phyloP scores from a whole-genome alignment of 2,797 vertebrate genomes.

The Distichodus sexfasciatus region DNA sequence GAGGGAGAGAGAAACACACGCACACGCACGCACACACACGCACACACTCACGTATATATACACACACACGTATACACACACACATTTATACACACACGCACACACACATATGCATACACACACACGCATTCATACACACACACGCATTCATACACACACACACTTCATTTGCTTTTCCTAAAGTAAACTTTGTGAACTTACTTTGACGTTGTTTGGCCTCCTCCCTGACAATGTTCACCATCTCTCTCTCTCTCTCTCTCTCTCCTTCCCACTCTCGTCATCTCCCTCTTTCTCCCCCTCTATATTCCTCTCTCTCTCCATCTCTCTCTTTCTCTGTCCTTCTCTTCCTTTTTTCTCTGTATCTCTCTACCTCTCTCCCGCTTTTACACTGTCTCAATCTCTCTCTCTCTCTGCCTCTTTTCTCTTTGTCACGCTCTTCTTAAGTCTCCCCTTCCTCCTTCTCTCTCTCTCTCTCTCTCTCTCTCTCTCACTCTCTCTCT shows the following conservation, averaged over 20 bases:
- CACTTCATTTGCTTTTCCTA: slow-evolving; percentile 41
- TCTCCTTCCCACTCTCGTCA: not conserved
- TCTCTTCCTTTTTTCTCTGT: not conserved
- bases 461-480: not conserved
- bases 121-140: slow-evolving; percentile 1
- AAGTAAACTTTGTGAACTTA: slow-evolving; percentile 42
- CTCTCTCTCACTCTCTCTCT: not conserved
- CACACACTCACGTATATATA: no score
- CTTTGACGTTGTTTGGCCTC: slow-evolving; percentile 15
- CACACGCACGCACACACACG: slow-evolving; percentile 15
- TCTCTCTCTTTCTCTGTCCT: not conserved
- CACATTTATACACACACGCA: not conserved
- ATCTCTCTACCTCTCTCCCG: not conserved
- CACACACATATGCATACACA: no score
- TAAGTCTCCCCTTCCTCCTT: no score
- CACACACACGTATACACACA: slow-evolving; percentile 19
- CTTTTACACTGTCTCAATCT: not conserved
- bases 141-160: slow-evolving; percentile 17
- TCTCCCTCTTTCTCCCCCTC: slow-evolving; percentile 3
- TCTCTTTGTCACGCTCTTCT: no score
- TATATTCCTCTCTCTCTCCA: not conserved
- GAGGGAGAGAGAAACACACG: slow-evolving; percentile 11
- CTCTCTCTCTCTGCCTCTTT: no score
- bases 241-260: not conserved
- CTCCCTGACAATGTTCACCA: slow-evolving; percentile 3